A percentile compares a stretch with the other conserved stretches of the same genome.
phyloP scores from a whole-genome alignment of 2,888 invertebrate genomes.

The Desoria tigrina region DNA sequence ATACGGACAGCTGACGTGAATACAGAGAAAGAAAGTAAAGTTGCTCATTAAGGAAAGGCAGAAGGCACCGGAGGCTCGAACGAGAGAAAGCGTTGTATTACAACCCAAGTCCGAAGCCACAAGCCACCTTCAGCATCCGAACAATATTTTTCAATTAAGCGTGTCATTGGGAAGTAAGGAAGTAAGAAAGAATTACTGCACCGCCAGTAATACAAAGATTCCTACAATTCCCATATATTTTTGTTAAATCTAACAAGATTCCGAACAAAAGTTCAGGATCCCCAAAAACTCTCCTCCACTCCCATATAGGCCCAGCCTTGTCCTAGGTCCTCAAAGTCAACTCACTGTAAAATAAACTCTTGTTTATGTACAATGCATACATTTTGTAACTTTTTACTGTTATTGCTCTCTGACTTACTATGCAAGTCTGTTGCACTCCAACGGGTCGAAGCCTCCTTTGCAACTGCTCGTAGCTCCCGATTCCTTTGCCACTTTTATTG shows the following conservation, averaged over 20 bases:
- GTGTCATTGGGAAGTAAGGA: slow-evolving; percentile 52
- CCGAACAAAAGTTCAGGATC: slow-evolving; percentile 9
- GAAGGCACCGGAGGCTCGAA: background rate
- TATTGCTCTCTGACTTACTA: too few relatives aligned
- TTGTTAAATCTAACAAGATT: slow-evolving; percentile 51
- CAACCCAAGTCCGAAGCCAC: too few relatives aligned
- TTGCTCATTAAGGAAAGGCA: slow-evolving; percentile 6
- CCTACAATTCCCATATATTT: slow-evolving; percentile 53
- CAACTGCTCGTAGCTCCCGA: too few relatives aligned
- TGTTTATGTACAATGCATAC: too few relatives aligned
- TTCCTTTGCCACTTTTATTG: too few relatives aligned
- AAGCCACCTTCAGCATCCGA: background rate
- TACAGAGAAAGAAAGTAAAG: too few relatives aligned
- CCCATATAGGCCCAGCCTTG: background rate
- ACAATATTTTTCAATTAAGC: slow-evolving; percentile 53
- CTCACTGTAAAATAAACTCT: background rate
- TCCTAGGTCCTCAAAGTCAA: slow-evolving; percentile 12
- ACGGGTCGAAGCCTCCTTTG: too few relatives aligned
- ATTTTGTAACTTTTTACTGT: too few relatives aligned
- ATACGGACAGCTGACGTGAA: too few relatives aligned
- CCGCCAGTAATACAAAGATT: slow-evolving; percentile 49
- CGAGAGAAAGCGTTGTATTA: too few relatives aligned
- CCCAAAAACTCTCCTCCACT: background rate
- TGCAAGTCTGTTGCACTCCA: too few relatives aligned
- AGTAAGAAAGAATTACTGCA: slow-evolving; percentile 53